Evolutionary conservation across 2,113 vertebrate genomes (phyloP), one percentile per base, ranked within the genome.

Genomic region (Eulacestoma nigropectus): DNA sequence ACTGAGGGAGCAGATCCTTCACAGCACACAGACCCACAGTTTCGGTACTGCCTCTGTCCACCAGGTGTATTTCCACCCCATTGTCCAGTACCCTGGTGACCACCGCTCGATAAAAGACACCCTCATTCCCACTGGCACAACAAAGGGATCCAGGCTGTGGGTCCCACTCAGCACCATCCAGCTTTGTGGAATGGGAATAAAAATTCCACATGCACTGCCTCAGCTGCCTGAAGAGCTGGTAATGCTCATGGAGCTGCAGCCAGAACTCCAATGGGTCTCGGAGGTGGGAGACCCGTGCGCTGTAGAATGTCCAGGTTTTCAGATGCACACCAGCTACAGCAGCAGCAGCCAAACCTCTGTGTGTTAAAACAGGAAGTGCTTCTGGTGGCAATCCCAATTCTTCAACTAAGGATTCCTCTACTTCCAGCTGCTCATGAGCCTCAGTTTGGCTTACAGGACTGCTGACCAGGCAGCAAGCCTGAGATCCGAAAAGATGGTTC

Each of bases 211-310:
- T 98, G 10, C 60, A 75, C 42, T 96, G 94, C 95, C 97, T 98
- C 68, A 99, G 82, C 83, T 98, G 96, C 78, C 97, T 95, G 94
- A 99, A 98, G 35, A 98, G 96, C 13, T 60, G 87, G 6, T 77
- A 95, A 77, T 98, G 96, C 52, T 98, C 98, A 26, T 96, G 94
- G 20, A 98, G 97, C 87, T 98, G 97, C 84, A 99, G 97, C 98
- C 99, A 99, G 92, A 99, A 99, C 91, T 98, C 98, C 0, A 98
- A 98, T 0, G 99, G 99, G 68, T 97, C 98, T 62, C 11, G 95
- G 46, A 98, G 69, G 47, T 98, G 97, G 62, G 98, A 98, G 19
- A 99, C 98, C 63, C 93, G 93, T 3, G 94, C 98, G 1, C 97
- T 72, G 4, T 98, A 97, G 33, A 98, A 98, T 1, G 96, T 91